These are phyloP conservation scores for Micoletzkya japonica DNA, from an alignment of 2,888 invertebrate species.

Conservation along the genomic window DNA sequence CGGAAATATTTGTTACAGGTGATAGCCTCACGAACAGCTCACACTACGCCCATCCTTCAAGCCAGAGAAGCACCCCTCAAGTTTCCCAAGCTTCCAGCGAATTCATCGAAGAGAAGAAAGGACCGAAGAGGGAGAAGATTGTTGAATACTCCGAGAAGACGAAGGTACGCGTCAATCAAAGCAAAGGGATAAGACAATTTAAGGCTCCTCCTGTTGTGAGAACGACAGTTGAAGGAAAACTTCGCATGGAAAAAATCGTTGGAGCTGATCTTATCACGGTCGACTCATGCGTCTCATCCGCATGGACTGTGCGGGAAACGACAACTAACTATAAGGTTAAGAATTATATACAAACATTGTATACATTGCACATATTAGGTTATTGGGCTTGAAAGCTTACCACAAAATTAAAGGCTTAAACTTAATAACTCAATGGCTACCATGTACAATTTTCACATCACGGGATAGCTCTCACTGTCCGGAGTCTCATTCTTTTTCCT, in stretches of 20 bases:
- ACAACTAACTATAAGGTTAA: conserved; percentile 57
- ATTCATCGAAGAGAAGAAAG: conserved; percentile 15
- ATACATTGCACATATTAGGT: too few species aligned
- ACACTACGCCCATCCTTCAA: conserved; percentile 16
- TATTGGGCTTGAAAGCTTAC: too few species aligned
- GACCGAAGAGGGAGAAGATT: conserved; percentile 18
- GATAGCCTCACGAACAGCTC: background rate
- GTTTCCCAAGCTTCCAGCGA: background rate
- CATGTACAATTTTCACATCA: too few species aligned
- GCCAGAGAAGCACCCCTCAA: conserved; percentile 22
- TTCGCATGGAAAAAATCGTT: conserved; percentile 61
- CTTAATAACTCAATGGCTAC: too few species aligned
- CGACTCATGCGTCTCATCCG: conserved; percentile 50
- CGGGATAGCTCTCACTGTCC: too few species aligned
- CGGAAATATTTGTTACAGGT: background rate
- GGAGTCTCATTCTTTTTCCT: too few species aligned
- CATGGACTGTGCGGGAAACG: conserved; percentile 60
- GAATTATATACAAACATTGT: background rate
- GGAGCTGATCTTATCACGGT: conserved; percentile 54
- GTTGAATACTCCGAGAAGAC: conserved; percentile 18
- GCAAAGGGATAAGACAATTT: too few species aligned
- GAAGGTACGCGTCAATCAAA: conserved; percentile 5
- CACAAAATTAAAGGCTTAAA: too few species aligned
- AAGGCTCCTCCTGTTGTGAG: conserved; percentile 48
- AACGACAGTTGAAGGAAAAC: conserved; percentile 62